Evolutionary conservation across 1,140 invertebrate species (phyloP).

Genomic region (Atta cephalotes): DNA sequence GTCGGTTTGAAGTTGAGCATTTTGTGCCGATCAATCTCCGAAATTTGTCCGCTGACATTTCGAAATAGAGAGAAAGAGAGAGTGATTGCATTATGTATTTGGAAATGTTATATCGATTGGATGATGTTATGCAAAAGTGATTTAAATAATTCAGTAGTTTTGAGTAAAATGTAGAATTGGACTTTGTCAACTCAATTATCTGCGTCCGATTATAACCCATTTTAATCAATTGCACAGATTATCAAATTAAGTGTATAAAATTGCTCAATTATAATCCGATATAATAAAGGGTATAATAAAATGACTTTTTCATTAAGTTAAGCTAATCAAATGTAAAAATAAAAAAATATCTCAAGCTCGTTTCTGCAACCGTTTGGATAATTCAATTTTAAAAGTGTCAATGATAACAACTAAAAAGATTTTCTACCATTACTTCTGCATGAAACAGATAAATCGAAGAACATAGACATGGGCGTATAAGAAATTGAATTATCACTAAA

Average conservation of each 20-base stretch:
- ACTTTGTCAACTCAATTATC: neutral
- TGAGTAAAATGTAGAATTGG: neutral
- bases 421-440: neutral
- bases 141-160: constrained; percentile 23
- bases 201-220: constrained; percentile 6
- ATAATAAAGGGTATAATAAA: constrained; percentile 5
- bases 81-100: constrained; percentile 17
- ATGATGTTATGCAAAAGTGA: constrained; percentile 4
- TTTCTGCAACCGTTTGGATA: neutral
- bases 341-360: neutral
- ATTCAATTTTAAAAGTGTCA: neutral
- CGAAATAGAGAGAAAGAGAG: neutral
- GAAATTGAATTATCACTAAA: constrained; percentile 38
- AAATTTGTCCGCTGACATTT: constrained; percentile 36
- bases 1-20: constrained; percentile 35
- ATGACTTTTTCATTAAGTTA: neutral
- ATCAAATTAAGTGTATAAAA: constrained; percentile 11
- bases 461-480: neutral
- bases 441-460: constrained; percentile 39
- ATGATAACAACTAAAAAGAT: neutral
- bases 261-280: constrained; percentile 1
- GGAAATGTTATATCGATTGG: constrained; percentile 15
- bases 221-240: constrained; percentile 22
- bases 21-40: constrained; percentile 50
- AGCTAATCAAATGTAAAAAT: neutral